A percentile compares a stretch with the other conserved stretches of the same genome.
phyloP scores from a whole-genome alignment of 2,113 vertebrate species.

The Morone saxatilis region DNA sequence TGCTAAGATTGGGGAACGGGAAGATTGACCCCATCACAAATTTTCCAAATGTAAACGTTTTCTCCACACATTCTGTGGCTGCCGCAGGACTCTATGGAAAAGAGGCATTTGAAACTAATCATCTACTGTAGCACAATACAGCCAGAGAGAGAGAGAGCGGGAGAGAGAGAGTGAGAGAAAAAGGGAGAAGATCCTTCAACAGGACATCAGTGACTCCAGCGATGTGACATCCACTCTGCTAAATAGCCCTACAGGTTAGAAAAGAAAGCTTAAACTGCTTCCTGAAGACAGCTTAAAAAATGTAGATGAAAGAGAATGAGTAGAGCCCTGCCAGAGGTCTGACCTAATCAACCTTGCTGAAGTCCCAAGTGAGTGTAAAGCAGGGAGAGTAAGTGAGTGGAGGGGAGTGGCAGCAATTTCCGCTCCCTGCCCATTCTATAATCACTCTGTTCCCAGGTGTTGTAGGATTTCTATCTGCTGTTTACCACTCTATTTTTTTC shows the following conservation, averaged over 20 bases:
- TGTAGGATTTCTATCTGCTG: slow-evolving; percentile 55
- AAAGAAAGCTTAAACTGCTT: slow-evolving; percentile 40
- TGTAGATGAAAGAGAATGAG: slow-evolving; percentile 42
- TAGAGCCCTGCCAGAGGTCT: slow-evolving; percentile 27
- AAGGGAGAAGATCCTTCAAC: slow-evolving; percentile 9
- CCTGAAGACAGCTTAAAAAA: slow-evolving; percentile 22
- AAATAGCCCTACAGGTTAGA: slow-evolving; percentile 45
- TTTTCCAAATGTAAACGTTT: slow-evolving; percentile 11
- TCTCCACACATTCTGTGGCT: background rate
- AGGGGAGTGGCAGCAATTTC: slow-evolving; percentile 55
- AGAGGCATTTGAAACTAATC: slow-evolving; percentile 12
- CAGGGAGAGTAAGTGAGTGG: slow-evolving; percentile 21
- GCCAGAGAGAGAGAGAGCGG: background rate
- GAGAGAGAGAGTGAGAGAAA: background rate
- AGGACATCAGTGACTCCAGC: slow-evolving; percentile 19
- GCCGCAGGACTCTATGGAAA: background rate
- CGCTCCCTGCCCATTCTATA: slow-evolving; percentile 55
- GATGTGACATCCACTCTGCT: slow-evolving; percentile 29
- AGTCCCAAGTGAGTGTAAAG: slow-evolving; percentile 46
- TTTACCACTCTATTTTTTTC: background rate
- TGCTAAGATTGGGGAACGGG: slow-evolving; percentile 1
- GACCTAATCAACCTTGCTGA: slow-evolving; percentile 58
- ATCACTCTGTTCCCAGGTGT: slow-evolving; percentile 63
- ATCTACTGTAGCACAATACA: background rate
- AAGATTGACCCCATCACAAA: background rate